Conservation (phyloP, 92 coral and sea anemone species). For the Micromussa lordhowensis region DNA sequence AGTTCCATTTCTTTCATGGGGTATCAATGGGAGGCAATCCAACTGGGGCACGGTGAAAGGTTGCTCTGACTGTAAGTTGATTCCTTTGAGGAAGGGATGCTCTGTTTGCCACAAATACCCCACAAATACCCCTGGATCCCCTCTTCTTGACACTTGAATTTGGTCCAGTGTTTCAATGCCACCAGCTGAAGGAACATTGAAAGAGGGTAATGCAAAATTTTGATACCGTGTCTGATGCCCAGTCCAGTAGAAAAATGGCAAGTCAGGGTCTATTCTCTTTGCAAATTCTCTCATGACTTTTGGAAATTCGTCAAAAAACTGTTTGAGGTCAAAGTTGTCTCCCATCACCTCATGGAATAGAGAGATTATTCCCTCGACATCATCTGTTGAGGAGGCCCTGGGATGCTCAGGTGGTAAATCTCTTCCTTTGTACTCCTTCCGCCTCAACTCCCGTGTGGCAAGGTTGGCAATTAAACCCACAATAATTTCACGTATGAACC, state of each 20-base stretch:
- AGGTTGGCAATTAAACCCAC: slow-evolving; percentile 56
- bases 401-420: slow-evolving; percentile 62
- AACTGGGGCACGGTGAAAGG: too few relatives aligned
- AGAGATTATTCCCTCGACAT: slow-evolving; percentile 64
- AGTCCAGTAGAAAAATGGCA: slow-evolving; percentile 53
- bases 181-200: slow-evolving; percentile 39
- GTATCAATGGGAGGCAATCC: too few relatives aligned
- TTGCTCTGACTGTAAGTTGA: too few relatives aligned
- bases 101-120: slow-evolving; percentile 50
- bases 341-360: slow-evolving; percentile 55
- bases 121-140: slow-evolving; percentile 70
- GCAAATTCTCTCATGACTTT: slow-evolving; percentile 38
- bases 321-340: slow-evolving; percentile 35
- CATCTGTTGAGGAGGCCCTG: slow-evolving; percentile 69
- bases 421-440: neutral
- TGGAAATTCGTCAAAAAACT: slow-evolving; percentile 23
- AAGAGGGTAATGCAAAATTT: slow-evolving; percentile 32
- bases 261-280: slow-evolving; percentile 45
- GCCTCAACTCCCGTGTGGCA: slow-evolving; percentile 46
- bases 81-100: neutral
- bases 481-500: slow-evolving; percentile 52
- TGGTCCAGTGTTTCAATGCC: slow-evolving; percentile 46
- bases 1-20: too few relatives aligned
- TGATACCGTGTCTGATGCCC: slow-evolving; percentile 42
- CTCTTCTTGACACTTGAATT: slow-evolving; percentile 45